A percentile compares a stretch with the other conserved stretches of the same genome.
These are phyloP conservation scores for Epinotia nisella DNA, from an alignment of 2,888 invertebrate genomes.

Conservation along the genomic window DNA sequence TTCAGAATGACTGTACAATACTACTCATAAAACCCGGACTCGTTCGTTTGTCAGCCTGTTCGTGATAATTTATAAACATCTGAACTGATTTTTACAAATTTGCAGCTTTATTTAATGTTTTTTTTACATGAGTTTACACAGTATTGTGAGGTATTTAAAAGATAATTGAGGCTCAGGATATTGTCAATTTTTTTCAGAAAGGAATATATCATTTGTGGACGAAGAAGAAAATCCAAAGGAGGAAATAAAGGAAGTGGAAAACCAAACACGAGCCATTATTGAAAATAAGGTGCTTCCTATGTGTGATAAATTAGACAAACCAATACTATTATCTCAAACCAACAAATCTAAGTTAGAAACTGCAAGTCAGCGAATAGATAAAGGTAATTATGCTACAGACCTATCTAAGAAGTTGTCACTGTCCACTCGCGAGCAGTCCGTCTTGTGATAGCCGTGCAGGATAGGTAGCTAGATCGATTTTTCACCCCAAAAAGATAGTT, in stretches of 20 bases:
- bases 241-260: conserved; percentile 47
- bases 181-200: conserved; percentile 55
- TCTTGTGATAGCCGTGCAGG: too few relatives aligned
- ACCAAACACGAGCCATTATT: conserved; percentile 54
- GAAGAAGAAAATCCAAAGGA: conserved; percentile 49
- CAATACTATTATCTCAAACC: conserved; percentile 71
- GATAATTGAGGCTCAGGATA: not conserved
- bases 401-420: too few relatives aligned
- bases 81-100: too few relatives aligned
- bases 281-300: conserved; percentile 70
- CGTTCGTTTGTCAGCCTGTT: too few relatives aligned
- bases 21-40: too few relatives aligned
- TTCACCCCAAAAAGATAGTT: too few relatives aligned
- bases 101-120: too few relatives aligned
- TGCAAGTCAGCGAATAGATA: conserved; percentile 56
- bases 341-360: conserved; percentile 59
- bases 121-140: too few relatives aligned
- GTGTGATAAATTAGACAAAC: conserved; percentile 71
- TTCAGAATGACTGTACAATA: too few relatives aligned
- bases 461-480: too few relatives aligned
- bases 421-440: too few relatives aligned
- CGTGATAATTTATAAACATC: too few relatives aligned
- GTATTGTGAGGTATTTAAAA: not conserved
- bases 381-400: conserved; percentile 54
- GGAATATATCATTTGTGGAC: conserved; percentile 57